These are phyloP conservation scores for Hephaestus fuliginosus DNA, from an alignment of 2,797 vertebrate genomes.

Conservation along the genomic window DNA sequence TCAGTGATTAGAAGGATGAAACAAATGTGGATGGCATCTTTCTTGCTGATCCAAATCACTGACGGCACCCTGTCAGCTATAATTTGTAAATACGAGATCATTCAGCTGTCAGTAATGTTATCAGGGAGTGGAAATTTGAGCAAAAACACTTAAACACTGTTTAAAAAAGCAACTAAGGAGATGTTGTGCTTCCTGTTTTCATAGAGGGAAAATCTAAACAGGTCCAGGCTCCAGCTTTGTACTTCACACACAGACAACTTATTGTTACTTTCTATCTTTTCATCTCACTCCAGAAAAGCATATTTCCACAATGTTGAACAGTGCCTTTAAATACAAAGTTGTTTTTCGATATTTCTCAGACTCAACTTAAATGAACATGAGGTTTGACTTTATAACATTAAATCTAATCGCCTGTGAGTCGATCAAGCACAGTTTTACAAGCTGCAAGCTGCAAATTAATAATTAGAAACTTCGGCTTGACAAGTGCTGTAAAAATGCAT, in stretches of 20 bases:
- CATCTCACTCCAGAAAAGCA: neutral
- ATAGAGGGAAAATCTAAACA: neutral
- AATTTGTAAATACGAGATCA: neutral
- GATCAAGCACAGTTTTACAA: conserved; percentile 8
- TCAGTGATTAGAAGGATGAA: conserved; percentile 20
- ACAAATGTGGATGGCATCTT: neutral
- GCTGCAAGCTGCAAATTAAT: conserved; percentile 1
- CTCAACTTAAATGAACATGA: neutral
- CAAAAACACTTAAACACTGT: neutral
- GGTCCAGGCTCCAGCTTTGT: neutral
- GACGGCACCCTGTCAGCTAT: conserved; percentile 10
- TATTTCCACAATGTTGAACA: neutral
- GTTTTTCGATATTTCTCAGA: neutral
- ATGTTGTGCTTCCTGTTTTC: neutral
- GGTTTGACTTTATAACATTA: neutral
- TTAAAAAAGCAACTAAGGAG: neutral
- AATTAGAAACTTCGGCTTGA: conserved; percentile 27
- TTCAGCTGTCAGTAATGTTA: neutral
- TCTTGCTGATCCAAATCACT: conserved; percentile 8
- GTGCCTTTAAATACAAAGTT: neutral
- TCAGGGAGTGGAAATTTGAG: neutral
- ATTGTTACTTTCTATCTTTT: neutral
- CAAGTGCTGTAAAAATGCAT: conserved; percentile 13
- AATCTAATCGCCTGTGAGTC: neutral
- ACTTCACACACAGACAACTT: neutral